Percentiles rank a stretch among this genome's conserved stretches.
These are phyloP conservation scores for Scomberomorus guttatus DNA, from an alignment of 2,797 vertebrate species.

Conservation along the genomic window DNA sequence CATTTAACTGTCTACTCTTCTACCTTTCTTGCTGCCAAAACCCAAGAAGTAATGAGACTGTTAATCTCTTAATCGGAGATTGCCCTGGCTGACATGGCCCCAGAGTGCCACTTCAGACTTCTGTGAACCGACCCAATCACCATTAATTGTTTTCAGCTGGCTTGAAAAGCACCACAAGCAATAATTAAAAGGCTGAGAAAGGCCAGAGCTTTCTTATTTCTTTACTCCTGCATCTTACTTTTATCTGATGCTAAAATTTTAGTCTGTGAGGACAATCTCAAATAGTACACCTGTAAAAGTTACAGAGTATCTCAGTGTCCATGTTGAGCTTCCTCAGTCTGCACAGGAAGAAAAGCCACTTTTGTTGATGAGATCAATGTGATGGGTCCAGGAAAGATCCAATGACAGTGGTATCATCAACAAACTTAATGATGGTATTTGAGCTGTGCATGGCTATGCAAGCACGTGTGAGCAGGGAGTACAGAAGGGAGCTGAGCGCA, in stretches of 20 bases:
- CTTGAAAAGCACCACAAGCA: slow-evolving; percentile 68
- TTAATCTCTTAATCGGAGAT: slow-evolving; percentile 79
- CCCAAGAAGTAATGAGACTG: slow-evolving; percentile 74
- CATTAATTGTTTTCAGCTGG: slow-evolving; percentile 74
- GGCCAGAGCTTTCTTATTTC: slow-evolving; percentile 5
- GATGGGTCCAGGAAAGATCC: too few relatives aligned
- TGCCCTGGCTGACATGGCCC: slow-evolving; percentile 64
- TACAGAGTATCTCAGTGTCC: too few relatives aligned
- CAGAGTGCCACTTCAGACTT: slow-evolving; percentile 59
- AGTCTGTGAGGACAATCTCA: background rate
- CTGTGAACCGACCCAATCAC: slow-evolving; percentile 58
- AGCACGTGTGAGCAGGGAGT: background rate
- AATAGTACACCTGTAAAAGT: too few relatives aligned
- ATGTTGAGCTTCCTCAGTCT: background rate
- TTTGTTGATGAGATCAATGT: background rate
- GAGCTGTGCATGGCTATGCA: background rate
- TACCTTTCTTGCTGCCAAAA: slow-evolving; percentile 45
- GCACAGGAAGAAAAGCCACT: background rate
- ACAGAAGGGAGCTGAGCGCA: too few relatives aligned
- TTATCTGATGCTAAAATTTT: background rate
- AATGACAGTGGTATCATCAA: too few relatives aligned
- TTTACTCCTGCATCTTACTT: slow-evolving; percentile 1
- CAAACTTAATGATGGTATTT: background rate
- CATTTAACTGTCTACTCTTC: slow-evolving; percentile 29
- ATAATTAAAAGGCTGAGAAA: slow-evolving; percentile 54